Evolutionary conservation across 2,888 invertebrate species (phyloP).

Genomic region (Hetaerina titia): DNA sequence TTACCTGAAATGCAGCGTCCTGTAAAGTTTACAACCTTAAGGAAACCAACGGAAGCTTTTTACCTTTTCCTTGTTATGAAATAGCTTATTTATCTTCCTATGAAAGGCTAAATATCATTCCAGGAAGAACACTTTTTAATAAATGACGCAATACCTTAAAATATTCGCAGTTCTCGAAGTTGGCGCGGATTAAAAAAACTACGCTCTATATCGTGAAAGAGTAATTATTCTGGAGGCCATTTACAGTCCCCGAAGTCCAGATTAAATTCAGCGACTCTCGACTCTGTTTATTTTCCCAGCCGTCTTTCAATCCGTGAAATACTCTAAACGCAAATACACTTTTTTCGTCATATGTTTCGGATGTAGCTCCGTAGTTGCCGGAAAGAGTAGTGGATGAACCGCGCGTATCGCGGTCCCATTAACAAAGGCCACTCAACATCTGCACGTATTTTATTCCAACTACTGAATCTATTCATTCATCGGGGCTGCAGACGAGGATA

Average conservation of each 20-base stretch:
- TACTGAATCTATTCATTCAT: not conserved
- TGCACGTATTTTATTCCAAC: not conserved
- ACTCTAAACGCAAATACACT: not conserved
- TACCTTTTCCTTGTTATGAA: too few relatives aligned
- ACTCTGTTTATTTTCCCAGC: not conserved
- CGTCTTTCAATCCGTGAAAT: not conserved
- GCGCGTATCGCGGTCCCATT: not conserved
- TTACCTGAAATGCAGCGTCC: too few relatives aligned
- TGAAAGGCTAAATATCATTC: too few relatives aligned
- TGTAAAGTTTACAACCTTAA: too few relatives aligned
- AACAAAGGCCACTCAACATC: not conserved
- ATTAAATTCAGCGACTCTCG: not conserved
- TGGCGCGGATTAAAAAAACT: too few relatives aligned
- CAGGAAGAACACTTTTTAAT: too few relatives aligned
- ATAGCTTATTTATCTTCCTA: too few relatives aligned
- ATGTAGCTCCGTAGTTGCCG: not conserved
- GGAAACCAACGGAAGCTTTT: too few relatives aligned
- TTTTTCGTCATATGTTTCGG: not conserved
- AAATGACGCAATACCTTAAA: too few relatives aligned
- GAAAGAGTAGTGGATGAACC: not conserved
- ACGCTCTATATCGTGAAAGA: too few relatives aligned
- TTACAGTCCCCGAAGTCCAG: not conserved
- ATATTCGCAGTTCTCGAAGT: too few relatives aligned
- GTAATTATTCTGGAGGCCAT: not conserved
- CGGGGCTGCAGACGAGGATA: not conserved